These are phyloP conservation scores for Diorhabda carinulata DNA, from an alignment of 1,140 invertebrate species.

Conservation along the genomic window DNA sequence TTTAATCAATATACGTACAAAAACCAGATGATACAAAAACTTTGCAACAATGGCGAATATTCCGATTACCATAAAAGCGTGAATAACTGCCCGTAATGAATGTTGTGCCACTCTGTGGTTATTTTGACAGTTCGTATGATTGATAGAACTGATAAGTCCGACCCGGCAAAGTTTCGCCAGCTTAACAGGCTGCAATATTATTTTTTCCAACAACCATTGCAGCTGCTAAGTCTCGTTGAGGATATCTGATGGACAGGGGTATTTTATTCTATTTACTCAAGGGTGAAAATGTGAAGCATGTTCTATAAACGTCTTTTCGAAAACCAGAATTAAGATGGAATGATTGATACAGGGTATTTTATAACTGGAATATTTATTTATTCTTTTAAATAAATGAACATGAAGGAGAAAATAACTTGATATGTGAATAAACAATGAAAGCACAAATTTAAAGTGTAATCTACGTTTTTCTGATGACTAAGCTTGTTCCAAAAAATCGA, in stretches of 20 bases:
- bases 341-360: no score
- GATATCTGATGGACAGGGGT: neutral
- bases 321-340: no score
- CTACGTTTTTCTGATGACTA: no score
- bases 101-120: constrained; percentile 5
- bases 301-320: no score
- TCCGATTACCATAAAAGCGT: neutral
- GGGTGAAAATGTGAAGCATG: no score
- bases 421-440: no score
- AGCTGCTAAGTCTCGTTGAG: constrained; percentile 1
- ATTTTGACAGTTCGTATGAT: constrained; percentile 11
- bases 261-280: no score
- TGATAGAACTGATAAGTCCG: constrained; percentile 9
- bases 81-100: constrained; percentile 4
- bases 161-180: neutral
- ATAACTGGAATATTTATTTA: no score
- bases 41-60: neutral
- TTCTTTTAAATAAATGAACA: no score
- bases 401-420: no score
- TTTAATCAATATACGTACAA: neutral
- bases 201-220: constrained; percentile 3
- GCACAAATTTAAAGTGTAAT: no score
- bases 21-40: neutral
- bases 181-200: constrained; percentile 3
- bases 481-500: no score